Percentiles rank a stretch among this genome's conserved stretches.
Evolutionary conservation across 2,797 vertebrate genomes (phyloP).

Genomic region (Sebastiscus albofasciatus): DNA sequence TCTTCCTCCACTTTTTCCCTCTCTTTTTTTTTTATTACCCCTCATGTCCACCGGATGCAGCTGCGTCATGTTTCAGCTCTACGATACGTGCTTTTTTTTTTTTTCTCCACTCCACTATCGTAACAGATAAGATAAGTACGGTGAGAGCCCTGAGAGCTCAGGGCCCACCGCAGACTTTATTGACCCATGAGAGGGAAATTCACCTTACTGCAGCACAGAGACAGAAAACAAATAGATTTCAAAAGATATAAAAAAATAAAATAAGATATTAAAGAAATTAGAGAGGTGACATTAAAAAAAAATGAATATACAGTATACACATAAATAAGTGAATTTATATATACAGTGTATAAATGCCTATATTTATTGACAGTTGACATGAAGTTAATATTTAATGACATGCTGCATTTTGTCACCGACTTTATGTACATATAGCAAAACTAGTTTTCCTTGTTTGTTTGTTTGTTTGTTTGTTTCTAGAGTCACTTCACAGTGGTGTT

Average conservation of each 20-base stretch:
- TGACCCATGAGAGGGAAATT: neutral
- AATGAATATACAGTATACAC: neutral
- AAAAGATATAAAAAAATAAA: neutral
- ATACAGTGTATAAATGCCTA: slow-evolving; percentile 16
- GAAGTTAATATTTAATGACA: slow-evolving; percentile 5
- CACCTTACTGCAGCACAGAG: neutral
- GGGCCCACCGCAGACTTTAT: neutral
- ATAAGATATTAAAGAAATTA: neutral
- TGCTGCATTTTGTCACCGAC: neutral
- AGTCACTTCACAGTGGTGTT: neutral
- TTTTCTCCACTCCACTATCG: neutral
- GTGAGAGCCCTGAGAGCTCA: neutral
- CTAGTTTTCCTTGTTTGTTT: neutral
- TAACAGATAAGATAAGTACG: neutral
- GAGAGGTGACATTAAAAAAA: neutral
- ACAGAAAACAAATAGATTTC: neutral
- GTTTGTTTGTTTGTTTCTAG: neutral
- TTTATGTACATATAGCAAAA: neutral
- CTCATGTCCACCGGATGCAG: slow-evolving; percentile 1
- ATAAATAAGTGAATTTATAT: slow-evolving; percentile 1
- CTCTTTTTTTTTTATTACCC: neutral
- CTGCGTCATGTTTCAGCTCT: neutral
- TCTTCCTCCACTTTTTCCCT: neutral
- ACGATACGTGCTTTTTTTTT: neutral
- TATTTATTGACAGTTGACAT: slow-evolving; percentile 19